Evolutionary conservation across 2,797 vertebrate genomes (phyloP), one percentile per base, ranked within the genome.

Genomic region (Chelonia mydas): DNA sequence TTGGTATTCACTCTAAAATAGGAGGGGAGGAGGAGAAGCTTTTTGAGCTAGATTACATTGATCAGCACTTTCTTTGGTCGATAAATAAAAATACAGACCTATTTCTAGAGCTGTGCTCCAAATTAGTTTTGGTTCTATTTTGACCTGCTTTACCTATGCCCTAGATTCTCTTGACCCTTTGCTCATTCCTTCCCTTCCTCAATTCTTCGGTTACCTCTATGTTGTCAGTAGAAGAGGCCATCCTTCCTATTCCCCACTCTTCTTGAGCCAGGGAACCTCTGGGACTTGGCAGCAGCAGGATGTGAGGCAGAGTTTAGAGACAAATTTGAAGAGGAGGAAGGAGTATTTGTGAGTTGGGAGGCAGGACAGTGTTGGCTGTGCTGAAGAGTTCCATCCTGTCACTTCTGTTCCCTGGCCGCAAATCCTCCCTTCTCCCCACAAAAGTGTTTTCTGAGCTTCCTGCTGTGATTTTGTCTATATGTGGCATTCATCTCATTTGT

Each of bases 21-120:
- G 28, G 25, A 6, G 5, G 21, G 31, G 3, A 41, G 51, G 21
- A 8, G 59, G 33, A 25, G 28, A 31, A 27, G 0, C 10, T 59
- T 91, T 94, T 86, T 90, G 89, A 45, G 74, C 76, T 81, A 57
- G 7, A 50, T 51, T 81, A 90, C 94, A 90, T 61, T 84, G n/a
- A 93, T 94, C 65, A 81, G 49, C 21, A 61, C 7, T 83, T 51
- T 41, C 68, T 37, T 81, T 76, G 45, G 37, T 90, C 45, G 11
- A 78, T 81, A 92, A 93, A 0, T 45, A 83, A 83, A 91, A 90
- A 3, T 2, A 6, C 87, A 90, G 16, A 84, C 91, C 21, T 0
- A 10, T 57, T 79, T 5, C 19, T 81, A 23, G 11, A 84, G 37
- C 5, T 81, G 41, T 6, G 37, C 1, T 27, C 81, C 3, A 41